A percentile compares a stretch with the other conserved stretches of the same genome.
Evolutionary conservation across 2,113 vertebrate species (phyloP).

Genomic region (Elaphurus davidianus): DNA sequence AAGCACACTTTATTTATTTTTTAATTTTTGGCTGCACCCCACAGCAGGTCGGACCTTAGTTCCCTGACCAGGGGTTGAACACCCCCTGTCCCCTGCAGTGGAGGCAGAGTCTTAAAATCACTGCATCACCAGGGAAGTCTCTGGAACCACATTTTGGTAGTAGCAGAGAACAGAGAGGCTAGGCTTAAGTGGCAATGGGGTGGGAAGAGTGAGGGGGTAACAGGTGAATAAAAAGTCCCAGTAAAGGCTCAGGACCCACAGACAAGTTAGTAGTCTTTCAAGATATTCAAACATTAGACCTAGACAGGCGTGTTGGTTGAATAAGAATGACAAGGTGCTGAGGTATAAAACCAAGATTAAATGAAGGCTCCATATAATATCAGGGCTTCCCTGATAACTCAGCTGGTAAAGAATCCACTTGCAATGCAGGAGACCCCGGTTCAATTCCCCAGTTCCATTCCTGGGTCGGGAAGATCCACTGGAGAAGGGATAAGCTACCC

Average conservation of each 20-base stretch:
- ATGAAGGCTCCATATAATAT: neutral
- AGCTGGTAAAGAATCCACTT: neutral
- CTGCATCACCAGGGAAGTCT: neutral
- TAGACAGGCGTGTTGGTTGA: neutral
- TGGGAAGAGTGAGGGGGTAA: neutral
- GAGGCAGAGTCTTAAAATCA: neutral
- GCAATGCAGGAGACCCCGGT: neutral
- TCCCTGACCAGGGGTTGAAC: neutral
- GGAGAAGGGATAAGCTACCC: neutral
- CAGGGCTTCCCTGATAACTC: neutral
- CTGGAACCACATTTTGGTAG: neutral
- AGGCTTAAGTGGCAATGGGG: neutral
- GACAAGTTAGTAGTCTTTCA: neutral
- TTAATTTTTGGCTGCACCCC: neutral
- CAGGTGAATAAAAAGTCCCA: neutral
- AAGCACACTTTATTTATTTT: neutral
- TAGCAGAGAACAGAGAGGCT: neutral
- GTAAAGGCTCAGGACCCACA: neutral
- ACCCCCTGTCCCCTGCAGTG: neutral
- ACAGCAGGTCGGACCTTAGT: neutral
- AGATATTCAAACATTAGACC: neutral
- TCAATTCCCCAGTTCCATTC: neutral
- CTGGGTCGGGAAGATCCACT: neutral
- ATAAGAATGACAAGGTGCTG: neutral
- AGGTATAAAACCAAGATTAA: neutral